Evolutionary conservation across 1,140 invertebrate genomes (phyloP).

Genomic region (Drosophila albomicans): DNA sequence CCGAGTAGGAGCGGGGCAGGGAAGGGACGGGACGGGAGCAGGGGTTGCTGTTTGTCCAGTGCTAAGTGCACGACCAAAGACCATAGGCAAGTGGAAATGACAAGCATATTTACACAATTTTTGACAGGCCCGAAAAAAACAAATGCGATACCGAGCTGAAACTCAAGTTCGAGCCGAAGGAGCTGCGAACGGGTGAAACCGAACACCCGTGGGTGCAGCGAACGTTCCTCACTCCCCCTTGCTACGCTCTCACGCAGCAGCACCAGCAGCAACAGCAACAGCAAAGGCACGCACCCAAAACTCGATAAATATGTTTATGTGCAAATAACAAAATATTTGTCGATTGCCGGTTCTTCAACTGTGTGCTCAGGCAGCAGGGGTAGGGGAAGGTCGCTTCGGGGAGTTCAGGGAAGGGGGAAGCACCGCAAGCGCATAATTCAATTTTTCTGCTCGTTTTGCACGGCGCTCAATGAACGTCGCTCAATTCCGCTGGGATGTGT

Average conservation of each 20-base stretch:
- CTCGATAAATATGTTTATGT: slow-evolving; percentile 84
- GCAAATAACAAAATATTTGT: slow-evolving; percentile 84
- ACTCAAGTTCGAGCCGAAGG: slow-evolving; percentile 12
- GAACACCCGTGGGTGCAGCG: slow-evolving; percentile 75
- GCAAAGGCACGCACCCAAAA: slow-evolving; percentile 48
- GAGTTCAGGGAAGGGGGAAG: slow-evolving; percentile 43
- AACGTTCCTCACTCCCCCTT: not conserved
- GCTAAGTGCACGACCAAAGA: slow-evolving; percentile 69
- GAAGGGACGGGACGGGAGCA: not conserved
- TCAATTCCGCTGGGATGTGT: slow-evolving; percentile 71
- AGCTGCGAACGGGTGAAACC: slow-evolving; percentile 76
- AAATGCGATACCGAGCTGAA: slow-evolving; percentile 22
- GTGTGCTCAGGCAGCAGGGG: slow-evolving; percentile 21
- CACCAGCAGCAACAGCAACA: slow-evolving; percentile 47
- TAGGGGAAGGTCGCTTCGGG: slow-evolving; percentile 20
- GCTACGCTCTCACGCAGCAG: slow-evolving; percentile 27
- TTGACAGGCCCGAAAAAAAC: slow-evolving; percentile 76
- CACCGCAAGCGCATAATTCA: slow-evolving; percentile 84
- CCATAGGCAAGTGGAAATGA: slow-evolving; percentile 82
- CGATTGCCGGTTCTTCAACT: slow-evolving; percentile 66
- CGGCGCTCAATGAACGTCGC: slow-evolving; percentile 70
- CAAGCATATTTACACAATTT: slow-evolving; percentile 85
- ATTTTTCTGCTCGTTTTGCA: slow-evolving; percentile 84
- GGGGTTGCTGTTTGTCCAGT: slow-evolving; percentile 62
- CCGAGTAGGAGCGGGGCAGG: not conserved